phyloP scores from a whole-genome alignment of 2,888 invertebrate genomes.

The Antheraea yamamai region DNA sequence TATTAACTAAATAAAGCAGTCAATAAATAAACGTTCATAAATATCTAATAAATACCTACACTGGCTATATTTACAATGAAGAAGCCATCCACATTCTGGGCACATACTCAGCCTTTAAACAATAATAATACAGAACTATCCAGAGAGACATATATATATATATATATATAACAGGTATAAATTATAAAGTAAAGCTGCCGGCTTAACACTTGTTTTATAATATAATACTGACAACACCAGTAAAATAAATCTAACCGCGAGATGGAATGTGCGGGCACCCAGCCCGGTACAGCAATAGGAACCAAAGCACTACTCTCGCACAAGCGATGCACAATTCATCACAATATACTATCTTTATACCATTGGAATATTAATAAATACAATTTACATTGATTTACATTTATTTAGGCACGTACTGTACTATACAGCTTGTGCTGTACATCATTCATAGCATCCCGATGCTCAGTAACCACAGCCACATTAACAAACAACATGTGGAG shows the following conservation, averaged over 20 bases:
- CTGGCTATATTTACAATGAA: slow-evolving; percentile 80
- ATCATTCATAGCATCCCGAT: slow-evolving; percentile 37
- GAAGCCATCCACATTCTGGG: slow-evolving; percentile 69
- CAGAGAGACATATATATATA: slow-evolving; percentile 61
- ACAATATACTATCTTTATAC: slow-evolving; percentile 64
- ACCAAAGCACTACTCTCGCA: slow-evolving; percentile 65
- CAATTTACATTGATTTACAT: slow-evolving; percentile 75
- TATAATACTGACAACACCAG: slow-evolving; percentile 79
- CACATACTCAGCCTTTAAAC: slow-evolving; percentile 77
- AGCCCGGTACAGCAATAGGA: slow-evolving; percentile 62
- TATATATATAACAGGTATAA: slow-evolving; percentile 67
- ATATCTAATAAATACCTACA: slow-evolving; percentile 83
- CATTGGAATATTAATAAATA: slow-evolving; percentile 73
- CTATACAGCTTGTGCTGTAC: slow-evolving; percentile 23
- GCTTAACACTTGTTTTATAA: slow-evolving; percentile 80
- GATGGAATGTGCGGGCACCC: slow-evolving; percentile 75
- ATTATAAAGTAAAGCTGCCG: slow-evolving; percentile 81
- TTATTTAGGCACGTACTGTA: slow-evolving; percentile 47
- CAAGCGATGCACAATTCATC: slow-evolving; percentile 65
- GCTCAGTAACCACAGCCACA: slow-evolving; percentile 53
- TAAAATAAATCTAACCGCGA: slow-evolving; percentile 71
- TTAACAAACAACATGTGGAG: slow-evolving; percentile 66
- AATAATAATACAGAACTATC: slow-evolving; percentile 81
- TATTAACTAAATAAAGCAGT: slow-evolving; percentile 81
- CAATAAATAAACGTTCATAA: slow-evolving; percentile 83